Conservation (phyloP, 2,113 vertebrate genomes). For the Tinamus guttatus region DNA sequence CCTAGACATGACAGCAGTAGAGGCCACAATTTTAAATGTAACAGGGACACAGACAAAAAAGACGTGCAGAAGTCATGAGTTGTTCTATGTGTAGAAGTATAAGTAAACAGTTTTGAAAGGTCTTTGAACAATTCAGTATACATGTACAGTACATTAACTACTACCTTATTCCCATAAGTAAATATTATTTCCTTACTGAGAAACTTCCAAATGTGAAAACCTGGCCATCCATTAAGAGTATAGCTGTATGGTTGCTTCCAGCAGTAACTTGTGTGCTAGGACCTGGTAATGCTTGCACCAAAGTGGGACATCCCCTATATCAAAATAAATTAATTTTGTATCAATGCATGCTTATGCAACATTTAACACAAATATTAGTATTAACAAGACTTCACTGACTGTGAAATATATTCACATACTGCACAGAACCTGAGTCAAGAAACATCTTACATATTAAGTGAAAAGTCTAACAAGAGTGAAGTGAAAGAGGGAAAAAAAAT, state of each 20-base stretch:
- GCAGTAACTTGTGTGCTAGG: slow-evolving; percentile 95
- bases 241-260: slow-evolving; percentile 97
- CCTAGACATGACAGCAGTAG: not conserved
- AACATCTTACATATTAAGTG: not conserved
- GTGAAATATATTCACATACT: not conserved
- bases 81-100: not conserved
- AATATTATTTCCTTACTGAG: slow-evolving; percentile 86
- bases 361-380: not conserved
- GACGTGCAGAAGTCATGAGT: not conserved
- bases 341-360: slow-evolving; percentile 11
- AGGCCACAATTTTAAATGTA: not conserved
- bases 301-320: slow-evolving; percentile 91
- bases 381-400: not conserved
- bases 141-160: slow-evolving; percentile 2
- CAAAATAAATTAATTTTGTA: slow-evolving; percentile 57
- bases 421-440: not conserved
- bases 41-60: not conserved
- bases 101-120: not conserved
- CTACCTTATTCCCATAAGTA: not conserved
- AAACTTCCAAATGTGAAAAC: slow-evolving; percentile 99
- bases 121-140: not conserved
- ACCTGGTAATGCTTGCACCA: slow-evolving; percentile 93
- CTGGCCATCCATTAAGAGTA: slow-evolving; percentile 94
- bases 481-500: not conserved
- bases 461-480: not conserved